Evolutionary conservation across 2,113 vertebrate genomes (phyloP).

Genomic region (Calidris pugnax): DNA sequence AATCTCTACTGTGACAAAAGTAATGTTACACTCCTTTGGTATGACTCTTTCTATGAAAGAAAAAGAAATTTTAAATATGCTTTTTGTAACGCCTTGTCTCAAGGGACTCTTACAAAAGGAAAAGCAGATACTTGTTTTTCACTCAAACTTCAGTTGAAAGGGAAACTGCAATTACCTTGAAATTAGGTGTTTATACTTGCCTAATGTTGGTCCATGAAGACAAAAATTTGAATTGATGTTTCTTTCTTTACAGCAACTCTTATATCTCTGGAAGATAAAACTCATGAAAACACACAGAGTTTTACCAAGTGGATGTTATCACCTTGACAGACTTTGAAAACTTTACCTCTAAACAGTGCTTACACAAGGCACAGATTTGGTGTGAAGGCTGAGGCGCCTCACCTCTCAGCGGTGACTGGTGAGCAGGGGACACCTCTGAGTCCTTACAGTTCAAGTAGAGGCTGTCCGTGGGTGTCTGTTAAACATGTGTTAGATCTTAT

Average conservation of each 20-base stretch:
- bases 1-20: not conserved
- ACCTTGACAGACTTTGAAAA: not conserved
- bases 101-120: not conserved
- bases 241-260: not conserved
- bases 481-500: not conserved
- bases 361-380: not conserved
- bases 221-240: not conserved
- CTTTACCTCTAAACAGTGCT: not conserved
- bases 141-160: not conserved
- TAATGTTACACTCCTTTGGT: not conserved
- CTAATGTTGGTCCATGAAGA: not conserved
- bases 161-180: not conserved
- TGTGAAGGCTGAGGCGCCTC: not conserved
- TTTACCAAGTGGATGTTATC: not conserved
- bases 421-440: not conserved
- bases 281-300: not conserved
- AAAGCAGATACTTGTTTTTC: not conserved
- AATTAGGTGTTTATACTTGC: not conserved
- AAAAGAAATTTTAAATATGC: not conserved
- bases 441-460: not conserved
- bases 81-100: not conserved
- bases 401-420: rapidly evolving
- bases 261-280: not conserved
- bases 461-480: not conserved
- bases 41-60: not conserved